Evolutionary conservation across 2,113 vertebrate genomes (phyloP).

Genomic region (Philantomba maxwellii): DNA sequence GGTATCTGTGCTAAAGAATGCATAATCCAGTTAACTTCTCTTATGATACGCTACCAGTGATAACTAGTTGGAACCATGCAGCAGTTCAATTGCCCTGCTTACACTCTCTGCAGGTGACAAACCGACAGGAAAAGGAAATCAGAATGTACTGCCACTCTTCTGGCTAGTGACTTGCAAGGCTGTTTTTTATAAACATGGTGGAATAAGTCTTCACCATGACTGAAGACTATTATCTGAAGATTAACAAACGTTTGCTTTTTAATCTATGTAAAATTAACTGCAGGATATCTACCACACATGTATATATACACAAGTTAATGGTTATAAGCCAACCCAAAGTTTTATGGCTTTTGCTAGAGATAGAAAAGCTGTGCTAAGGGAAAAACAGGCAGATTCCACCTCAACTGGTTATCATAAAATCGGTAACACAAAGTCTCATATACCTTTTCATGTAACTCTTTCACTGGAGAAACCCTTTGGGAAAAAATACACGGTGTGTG

Average conservation of each 20-base stretch:
- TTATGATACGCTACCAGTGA: not conserved
- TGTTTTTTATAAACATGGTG: not conserved
- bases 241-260: not conserved
- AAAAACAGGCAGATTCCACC: not conserved
- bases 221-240: not conserved
- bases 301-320: constrained; percentile 20
- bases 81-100: not conserved
- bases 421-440: not conserved
- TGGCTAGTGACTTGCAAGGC: not conserved
- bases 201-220: not conserved
- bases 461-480: not conserved
- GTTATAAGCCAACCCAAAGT: not conserved
- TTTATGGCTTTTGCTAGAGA: constrained; percentile 57
- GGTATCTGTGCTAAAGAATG: not conserved
- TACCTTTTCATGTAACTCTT: not conserved
- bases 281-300: not conserved
- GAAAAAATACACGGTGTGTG: not conserved
- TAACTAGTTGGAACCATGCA: not conserved
- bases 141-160: not conserved
- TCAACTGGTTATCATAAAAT: not conserved
- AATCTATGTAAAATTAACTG: not conserved
- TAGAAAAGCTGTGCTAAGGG: constrained; percentile 21
- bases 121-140: not conserved
- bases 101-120: not conserved
- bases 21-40: not conserved